phyloP scores from a whole-genome alignment of 1,140 invertebrate species.

The Zaprionus camerounensis region DNA sequence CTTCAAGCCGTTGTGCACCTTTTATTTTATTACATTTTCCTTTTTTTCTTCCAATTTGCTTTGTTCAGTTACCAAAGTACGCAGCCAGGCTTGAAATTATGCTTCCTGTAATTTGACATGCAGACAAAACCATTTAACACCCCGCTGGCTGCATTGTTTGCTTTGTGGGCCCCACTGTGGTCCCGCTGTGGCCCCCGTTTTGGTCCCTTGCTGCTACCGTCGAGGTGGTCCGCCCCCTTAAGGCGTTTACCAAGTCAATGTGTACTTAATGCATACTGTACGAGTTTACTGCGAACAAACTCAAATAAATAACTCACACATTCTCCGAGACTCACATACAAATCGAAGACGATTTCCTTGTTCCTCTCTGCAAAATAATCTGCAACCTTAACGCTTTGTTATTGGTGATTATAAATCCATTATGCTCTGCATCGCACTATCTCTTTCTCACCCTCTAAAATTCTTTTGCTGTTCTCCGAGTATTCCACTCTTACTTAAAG shows the following conservation, averaged over 20 bases:
- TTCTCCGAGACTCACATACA: neutral
- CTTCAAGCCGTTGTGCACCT: conserved; percentile 64
- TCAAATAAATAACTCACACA: conserved; percentile 39
- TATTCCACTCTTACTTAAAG: conserved; percentile 40
- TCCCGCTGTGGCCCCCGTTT: neutral
- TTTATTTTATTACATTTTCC: conserved; percentile 53
- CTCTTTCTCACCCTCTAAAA: neutral
- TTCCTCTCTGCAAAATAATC: conserved; percentile 27
- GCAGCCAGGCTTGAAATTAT: conserved; percentile 80
- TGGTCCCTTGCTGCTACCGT: neutral
- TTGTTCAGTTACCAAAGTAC: conserved; percentile 54
- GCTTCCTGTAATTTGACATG: conserved; percentile 82
- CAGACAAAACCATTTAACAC: conserved; percentile 82
- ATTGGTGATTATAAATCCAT: conserved; percentile 77
- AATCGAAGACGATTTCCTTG: conserved; percentile 8
- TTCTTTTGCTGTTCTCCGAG: neutral
- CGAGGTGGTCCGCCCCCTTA: neutral
- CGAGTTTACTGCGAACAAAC: conserved; percentile 21
- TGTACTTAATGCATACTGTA: conserved; percentile 50
- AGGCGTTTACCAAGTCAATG: conserved; percentile 43
- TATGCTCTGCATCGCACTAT: conserved; percentile 28
- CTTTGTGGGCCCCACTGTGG: conserved; percentile 23
- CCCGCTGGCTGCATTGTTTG: conserved; percentile 76
- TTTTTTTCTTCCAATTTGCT: conserved; percentile 28
- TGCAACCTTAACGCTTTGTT: conserved; percentile 44